phyloP scores from a whole-genome alignment of 1,140 invertebrate genomes.

The Ooceraea biroi region DNA sequence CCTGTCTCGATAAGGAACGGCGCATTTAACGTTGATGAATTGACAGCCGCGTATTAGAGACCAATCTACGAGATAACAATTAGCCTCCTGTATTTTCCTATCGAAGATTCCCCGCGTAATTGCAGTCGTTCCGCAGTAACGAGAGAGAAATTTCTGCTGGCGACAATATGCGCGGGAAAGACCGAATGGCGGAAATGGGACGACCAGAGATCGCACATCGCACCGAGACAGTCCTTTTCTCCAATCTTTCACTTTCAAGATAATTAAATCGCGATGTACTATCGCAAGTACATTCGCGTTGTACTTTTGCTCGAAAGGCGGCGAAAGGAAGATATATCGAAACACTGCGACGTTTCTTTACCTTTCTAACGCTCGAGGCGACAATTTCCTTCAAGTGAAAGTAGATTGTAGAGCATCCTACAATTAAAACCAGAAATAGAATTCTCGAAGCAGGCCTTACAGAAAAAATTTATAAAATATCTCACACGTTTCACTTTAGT shows the following conservation, averaged over 20 bases:
- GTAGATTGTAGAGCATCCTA: neutral
- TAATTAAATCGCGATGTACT: conserved; percentile 18
- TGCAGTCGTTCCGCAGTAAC: conserved; percentile 60
- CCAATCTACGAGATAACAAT: conserved; percentile 54
- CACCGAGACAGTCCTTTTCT: conserved; percentile 1
- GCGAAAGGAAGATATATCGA: conserved; percentile 51
- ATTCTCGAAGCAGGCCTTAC: neutral
- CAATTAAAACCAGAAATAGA: neutral
- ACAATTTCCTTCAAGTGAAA: conserved; percentile 40
- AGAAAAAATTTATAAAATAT: conserved; percentile 4
- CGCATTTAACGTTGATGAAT: conserved; percentile 29
- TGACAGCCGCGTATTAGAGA: conserved; percentile 40
- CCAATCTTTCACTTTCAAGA: conserved; percentile 39
- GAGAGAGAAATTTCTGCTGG: conserved; percentile 60
- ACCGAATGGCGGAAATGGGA: conserved; percentile 33
- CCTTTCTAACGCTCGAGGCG: conserved; percentile 31
- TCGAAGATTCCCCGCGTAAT: conserved; percentile 57
- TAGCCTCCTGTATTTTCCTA: neutral
- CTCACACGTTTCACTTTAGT: neutral
- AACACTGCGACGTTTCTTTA: neutral
- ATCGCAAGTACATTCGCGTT: conserved; percentile 26
- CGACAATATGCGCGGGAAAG: conserved; percentile 30
- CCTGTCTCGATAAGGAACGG: neutral
- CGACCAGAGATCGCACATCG: conserved; percentile 34
- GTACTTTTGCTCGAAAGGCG: conserved; percentile 6